Evolutionary conservation across 2,797 vertebrate species (phyloP).

Genomic region (Hoplostethus atlanticus): DNA sequence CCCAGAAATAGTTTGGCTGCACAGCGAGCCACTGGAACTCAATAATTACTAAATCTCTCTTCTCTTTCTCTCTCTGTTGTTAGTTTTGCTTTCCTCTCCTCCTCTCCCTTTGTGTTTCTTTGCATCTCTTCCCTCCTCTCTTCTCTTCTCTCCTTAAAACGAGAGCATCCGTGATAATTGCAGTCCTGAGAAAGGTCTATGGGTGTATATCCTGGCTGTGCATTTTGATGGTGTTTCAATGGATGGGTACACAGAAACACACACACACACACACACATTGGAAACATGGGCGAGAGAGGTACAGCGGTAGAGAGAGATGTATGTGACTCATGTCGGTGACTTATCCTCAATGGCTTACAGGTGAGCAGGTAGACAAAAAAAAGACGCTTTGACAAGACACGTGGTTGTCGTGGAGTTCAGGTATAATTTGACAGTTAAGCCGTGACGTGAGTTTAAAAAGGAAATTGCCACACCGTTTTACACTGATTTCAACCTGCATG

Average conservation of each 20-base stretch:
- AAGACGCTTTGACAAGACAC: too few relatives aligned
- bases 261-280: too few relatives aligned
- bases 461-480: constrained; percentile 66
- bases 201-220: background rate
- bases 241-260: background rate
- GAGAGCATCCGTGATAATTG: too few relatives aligned
- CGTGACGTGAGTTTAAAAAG: constrained; percentile 50
- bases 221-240: constrained; percentile 1
- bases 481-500: constrained; percentile 67
- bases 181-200: too few relatives aligned
- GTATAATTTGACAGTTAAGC: constrained; percentile 61
- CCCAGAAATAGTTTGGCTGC: constrained; percentile 69
- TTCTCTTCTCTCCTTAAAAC: too few relatives aligned
- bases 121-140: constrained; percentile 8
- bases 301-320: too few relatives aligned
- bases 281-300: too few relatives aligned
- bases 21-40: constrained; percentile 52
- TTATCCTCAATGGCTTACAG: too few relatives aligned
- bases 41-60: constrained; percentile 57
- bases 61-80: constrained; percentile 6
- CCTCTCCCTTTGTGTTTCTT: background rate
- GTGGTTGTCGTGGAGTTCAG: constrained; percentile 20
- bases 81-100: background rate
- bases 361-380: too few relatives aligned
- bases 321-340: too few relatives aligned